phyloP scores from a whole-genome alignment of 2,888 invertebrate genomes.

The Anoplius nigerrimus region DNA sequence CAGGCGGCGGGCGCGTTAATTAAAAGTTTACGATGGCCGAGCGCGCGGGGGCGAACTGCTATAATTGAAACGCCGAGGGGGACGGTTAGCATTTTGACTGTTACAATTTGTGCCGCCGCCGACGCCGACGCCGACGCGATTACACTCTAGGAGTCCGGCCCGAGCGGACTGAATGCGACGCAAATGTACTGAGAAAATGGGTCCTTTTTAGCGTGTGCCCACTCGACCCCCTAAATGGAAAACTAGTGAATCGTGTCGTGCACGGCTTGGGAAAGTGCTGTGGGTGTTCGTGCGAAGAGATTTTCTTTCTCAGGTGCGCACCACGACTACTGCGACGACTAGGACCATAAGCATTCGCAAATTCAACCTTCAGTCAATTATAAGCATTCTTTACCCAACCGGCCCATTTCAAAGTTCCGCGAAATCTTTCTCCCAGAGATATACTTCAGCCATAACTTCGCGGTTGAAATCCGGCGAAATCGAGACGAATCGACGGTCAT shows the following conservation, averaged over 20 bases:
- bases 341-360: too few relatives aligned
- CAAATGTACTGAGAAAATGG: conserved; percentile 8
- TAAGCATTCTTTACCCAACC: too few relatives aligned
- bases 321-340: too few relatives aligned
- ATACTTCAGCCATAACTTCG: too few relatives aligned
- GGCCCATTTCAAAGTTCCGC: too few relatives aligned
- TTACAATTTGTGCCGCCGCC: conserved; percentile 17
- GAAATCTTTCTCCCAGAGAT: too few relatives aligned
- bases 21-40: conserved; percentile 43
- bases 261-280: too few relatives aligned
- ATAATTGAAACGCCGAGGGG: conserved; percentile 26
- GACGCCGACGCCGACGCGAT: conserved; percentile 1
- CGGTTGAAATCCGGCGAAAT: conserved; percentile 12
- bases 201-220: neutral
- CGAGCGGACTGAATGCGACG: neutral
- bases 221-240: too few relatives aligned
- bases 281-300: too few relatives aligned
- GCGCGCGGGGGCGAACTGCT: conserved; percentile 19
- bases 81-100: conserved; percentile 11
- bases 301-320: too few relatives aligned
- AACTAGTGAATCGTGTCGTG: too few relatives aligned
- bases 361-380: too few relatives aligned
- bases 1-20: conserved; percentile 33
- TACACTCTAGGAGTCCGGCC: neutral
- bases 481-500: conserved; percentile 37